Evolutionary conservation across 2,888 invertebrate genomes (phyloP), one percentile per base, ranked within the genome.

Genomic region (Cybosia mesomella): DNA sequence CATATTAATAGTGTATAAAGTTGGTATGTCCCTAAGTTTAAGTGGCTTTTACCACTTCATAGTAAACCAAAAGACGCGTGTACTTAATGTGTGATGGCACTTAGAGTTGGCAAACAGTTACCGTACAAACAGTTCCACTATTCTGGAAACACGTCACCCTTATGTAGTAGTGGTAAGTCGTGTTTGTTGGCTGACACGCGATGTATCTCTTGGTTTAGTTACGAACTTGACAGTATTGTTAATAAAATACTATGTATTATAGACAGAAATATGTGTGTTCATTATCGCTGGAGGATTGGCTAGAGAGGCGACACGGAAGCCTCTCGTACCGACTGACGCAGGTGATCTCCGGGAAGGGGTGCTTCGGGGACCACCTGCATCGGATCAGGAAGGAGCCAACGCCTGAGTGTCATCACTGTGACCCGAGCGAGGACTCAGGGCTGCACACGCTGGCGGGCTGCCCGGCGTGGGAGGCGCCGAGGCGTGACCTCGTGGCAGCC

Each of bases 131-230:
- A 13, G 49, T 49, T 49, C 24, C 60, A 61, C 61, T 61, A n/a
- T 15, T 15, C 58, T 43, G n/a, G 10, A 49, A 61, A 61, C 43
- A 49, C 43, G n/a, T 10, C 60, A 43, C 39, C 22, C 5, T 13
- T 28, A 24, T 49, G 18, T 32, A 43, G 36, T 11, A 11, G 36
- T 11, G 11, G 36, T 36, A 11, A 24, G 43, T 49, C 32, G n/a
- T 11, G 43, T 13, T 49, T 61, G 43, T 61, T 61, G 39, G 43
- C 49, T 43, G 36, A 60, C 24, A 61, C 49, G 61, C 32, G 61
- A 61, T 49, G 11, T n/a, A 61, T n/a, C 21, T 39, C 60, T 61
- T 61, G 61, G 43, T 24, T 61, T 43, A 43, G 18, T 60, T 61
- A 49, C 61, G 10, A 43, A 61, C 43, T 61, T 28, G 11, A 28